Percentiles rank a stretch among this genome's conserved stretches.
phyloP scores from a whole-genome alignment of 2,797 vertebrate species.

The Podarcis lilfordi region DNA sequence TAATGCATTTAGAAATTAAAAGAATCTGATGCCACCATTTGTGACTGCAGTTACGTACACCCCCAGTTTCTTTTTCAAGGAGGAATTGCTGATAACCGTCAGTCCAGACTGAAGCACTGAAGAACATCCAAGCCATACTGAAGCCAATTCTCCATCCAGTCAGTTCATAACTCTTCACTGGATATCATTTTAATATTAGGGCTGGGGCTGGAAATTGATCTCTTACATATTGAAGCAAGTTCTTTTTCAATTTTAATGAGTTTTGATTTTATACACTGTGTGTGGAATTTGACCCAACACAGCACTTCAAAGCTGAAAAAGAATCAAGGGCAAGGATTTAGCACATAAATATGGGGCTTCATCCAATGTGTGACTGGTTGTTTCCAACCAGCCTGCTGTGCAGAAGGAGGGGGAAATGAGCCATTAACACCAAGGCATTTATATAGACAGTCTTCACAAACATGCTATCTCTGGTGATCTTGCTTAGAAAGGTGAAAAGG shows the following conservation, averaged over 20 bases:
- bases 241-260: constrained; percentile 67
- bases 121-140: constrained; percentile 46
- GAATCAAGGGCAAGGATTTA: constrained; percentile 70
- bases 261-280: constrained; percentile 70
- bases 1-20: constrained; percentile 46
- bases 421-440: constrained; percentile 59
- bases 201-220: constrained; percentile 22
- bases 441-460: constrained; percentile 62
- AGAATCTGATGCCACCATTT: constrained; percentile 54
- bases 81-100: constrained; percentile 44
- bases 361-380: constrained; percentile 68
- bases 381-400: constrained; percentile 68
- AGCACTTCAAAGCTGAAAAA: constrained; percentile 64
- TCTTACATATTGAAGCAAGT: constrained; percentile 55
- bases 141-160: constrained; percentile 47
- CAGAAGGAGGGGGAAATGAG: constrained; percentile 60
- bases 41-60: constrained; percentile 44
- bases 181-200: constrained; percentile 56
- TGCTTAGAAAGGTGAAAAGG: constrained; percentile 66
- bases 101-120: constrained; percentile 34
- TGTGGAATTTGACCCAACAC: constrained; percentile 67
- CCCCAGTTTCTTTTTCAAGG: neutral
- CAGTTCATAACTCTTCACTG: constrained; percentile 33
- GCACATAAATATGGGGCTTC: constrained; percentile 60
- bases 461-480: constrained; percentile 66